These are phyloP conservation scores for Amitus sp. DNA, from an alignment of 2,888 invertebrate genomes.

Conservation along the genomic window DNA sequence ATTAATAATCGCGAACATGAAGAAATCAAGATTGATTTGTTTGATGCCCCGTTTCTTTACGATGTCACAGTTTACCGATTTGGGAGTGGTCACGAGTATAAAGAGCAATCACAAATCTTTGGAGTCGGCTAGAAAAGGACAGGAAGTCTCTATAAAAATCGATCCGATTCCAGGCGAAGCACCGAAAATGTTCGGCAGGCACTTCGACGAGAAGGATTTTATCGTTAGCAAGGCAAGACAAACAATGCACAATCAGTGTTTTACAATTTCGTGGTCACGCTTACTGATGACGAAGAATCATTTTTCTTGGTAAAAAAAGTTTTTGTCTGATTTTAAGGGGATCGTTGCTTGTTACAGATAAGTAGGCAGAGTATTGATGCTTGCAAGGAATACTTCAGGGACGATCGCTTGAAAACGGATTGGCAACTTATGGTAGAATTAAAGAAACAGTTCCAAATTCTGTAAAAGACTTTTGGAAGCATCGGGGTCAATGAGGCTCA, in stretches of 20 bases:
- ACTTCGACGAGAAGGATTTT: slow-evolving; percentile 96
- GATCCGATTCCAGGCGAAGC: slow-evolving; percentile 98
- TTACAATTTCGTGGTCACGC: too few species aligned
- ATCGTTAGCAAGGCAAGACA: slow-evolving; percentile 95
- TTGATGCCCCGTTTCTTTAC: neutral
- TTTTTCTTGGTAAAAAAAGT: too few species aligned
- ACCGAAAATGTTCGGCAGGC: slow-evolving; percentile 98
- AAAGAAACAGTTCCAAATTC: slow-evolving; percentile 96
- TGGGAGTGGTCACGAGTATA: slow-evolving; percentile 94
- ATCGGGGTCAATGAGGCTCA: too few species aligned
- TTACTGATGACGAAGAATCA: too few species aligned
- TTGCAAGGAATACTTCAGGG: slow-evolving; percentile 98
- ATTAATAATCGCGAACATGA: too few species aligned
- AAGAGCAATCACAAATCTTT: slow-evolving; percentile 96
- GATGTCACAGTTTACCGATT: slow-evolving; percentile 84
- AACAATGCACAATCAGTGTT: too few species aligned
- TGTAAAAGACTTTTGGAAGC: slow-evolving; percentile 69
- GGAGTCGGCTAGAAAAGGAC: slow-evolving; percentile 94
- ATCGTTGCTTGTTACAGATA: slow-evolving; percentile 88
- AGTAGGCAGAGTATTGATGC: slow-evolving; percentile 98
- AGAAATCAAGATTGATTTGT: too few species aligned
- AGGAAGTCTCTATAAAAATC: slow-evolving; percentile 96
- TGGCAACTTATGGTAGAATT: slow-evolving; percentile 99
- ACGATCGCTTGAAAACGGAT: slow-evolving; percentile 95
- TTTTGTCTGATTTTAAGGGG: too few species aligned